Percentiles rank a stretch among this genome's conserved stretches.
These are phyloP conservation scores for Hemistola chrysoprasaria DNA, from an alignment of 2,888 invertebrate species.

Conservation along the genomic window DNA sequence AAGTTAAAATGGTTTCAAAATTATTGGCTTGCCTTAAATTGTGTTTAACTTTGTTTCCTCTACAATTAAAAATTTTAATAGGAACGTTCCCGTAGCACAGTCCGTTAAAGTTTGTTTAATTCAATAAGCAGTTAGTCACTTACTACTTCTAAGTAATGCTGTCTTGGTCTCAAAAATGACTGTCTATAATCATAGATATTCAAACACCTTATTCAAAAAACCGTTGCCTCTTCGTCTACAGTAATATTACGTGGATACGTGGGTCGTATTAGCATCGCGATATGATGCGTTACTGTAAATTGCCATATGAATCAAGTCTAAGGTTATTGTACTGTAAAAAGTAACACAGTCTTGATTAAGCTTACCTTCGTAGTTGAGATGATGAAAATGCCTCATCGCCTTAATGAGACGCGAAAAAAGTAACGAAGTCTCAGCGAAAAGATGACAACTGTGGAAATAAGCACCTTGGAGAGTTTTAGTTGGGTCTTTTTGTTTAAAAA, in stretches of 20 bases:
- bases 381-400: slow-evolving; percentile 23
- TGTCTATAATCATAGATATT: not conserved
- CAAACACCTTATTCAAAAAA: not conserved
- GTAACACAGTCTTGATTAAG: slow-evolving; percentile 25
- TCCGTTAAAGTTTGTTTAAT: too few relatives aligned
- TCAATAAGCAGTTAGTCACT: too few relatives aligned
- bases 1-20: too few relatives aligned
- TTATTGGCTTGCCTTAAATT: too few relatives aligned
- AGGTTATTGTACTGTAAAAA: slow-evolving; percentile 16
- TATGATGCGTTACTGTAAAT: slow-evolving; percentile 33
- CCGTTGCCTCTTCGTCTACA: slow-evolving; percentile 9
- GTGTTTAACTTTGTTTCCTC: too few relatives aligned
- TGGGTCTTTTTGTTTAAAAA: too few relatives aligned
- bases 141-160: too few relatives aligned
- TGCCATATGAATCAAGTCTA: slow-evolving; percentile 27
- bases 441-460: too few relatives aligned
- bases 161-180: too few relatives aligned
- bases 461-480: too few relatives aligned
- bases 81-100: too few relatives aligned
- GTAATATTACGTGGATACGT: slow-evolving; percentile 30
- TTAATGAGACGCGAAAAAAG: slow-evolving; percentile 8
- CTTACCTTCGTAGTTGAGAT: slow-evolving; percentile 8
- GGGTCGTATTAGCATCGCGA: slow-evolving; percentile 28
- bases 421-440: slow-evolving; percentile 11
- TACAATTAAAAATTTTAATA: too few relatives aligned